Evolutionary conservation across 64 coral and sea anemone species (phyloP), one percentile per base, ranked within the genome.

Genomic region (Orbicella faveolata): DNA sequence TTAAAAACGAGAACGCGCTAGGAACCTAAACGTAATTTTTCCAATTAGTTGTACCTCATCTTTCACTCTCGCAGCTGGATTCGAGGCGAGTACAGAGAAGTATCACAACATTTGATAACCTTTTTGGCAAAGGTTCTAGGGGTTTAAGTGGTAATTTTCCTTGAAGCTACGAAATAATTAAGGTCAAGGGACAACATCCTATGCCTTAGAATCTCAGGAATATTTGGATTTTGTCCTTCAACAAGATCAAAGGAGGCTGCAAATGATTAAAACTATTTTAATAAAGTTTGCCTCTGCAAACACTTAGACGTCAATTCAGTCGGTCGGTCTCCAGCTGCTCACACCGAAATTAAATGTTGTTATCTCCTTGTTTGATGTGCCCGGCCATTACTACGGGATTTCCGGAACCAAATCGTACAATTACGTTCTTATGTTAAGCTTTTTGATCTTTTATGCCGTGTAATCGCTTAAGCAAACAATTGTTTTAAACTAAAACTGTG

Each of bases 291-390:
- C 30, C 13, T 61, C 55, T 81, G 4, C 44, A 5, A 81, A 34
- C 79, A 36, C 79, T 19, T 39, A 21, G 36, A 20, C 1, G 20
- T 78, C 52, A 39, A 52, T 78, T 78, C 44, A 48, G 44, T 81
- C 33, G 79, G 39, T 10, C 41, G 39, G 39, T 85, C 64, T 85
- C 66, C 82, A 72, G 65, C 64, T 85, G 82, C 21, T 73, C 23
- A 39, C 6, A 12, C 72, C 68, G 82, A 23, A 85, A 73, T 85
- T 85, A 85, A 73, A 52, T 70, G n/a, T 73, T 14, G 34, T 41
- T 85, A 85, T 85, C 34, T 70, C 10, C 20, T 33, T 26, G 63
- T 85, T 72, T 85, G 82, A 85, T 73, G 61, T 85, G 65, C 5
- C 65, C 51, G 61, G 36, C 36, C 75, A 23, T 51, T 78, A 78